Conservation (phyloP, 2,113 vertebrate species). For the Chaetura pelagica region DNA sequence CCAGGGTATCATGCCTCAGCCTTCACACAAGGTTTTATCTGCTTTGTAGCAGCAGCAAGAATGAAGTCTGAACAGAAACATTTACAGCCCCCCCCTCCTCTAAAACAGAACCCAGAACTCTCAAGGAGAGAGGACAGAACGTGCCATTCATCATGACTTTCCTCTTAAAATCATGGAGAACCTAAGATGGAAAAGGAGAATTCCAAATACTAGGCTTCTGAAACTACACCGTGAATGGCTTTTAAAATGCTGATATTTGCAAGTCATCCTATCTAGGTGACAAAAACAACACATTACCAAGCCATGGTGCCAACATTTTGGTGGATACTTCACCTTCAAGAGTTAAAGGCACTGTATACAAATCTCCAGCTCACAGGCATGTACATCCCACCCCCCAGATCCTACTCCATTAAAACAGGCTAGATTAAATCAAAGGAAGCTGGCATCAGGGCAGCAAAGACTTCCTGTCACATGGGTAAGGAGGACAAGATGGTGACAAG, state of each 20-base stretch:
- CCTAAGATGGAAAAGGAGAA: not conserved
- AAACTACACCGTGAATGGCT: not conserved
- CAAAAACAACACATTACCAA: not conserved
- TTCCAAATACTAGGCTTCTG: not conserved
- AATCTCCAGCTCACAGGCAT: fast-evolving
- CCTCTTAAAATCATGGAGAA: not conserved
- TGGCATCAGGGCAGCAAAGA: not conserved
- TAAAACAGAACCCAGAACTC: not conserved
- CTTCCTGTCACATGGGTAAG: not conserved
- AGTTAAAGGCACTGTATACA: not conserved
- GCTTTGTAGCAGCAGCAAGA: not conserved
- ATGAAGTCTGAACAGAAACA: not conserved
- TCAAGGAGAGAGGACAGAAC: not conserved
- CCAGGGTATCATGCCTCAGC: not conserved
- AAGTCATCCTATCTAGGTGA: not conserved
- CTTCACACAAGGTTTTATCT: not conserved
- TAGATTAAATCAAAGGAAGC: not conserved
- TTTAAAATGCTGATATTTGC: not conserved
- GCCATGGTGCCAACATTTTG: not conserved
- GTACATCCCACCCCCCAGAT: not conserved
- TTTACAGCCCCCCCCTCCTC: not conserved
- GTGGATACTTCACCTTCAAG: not conserved
- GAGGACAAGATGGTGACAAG: not conserved
- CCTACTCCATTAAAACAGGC: not conserved
- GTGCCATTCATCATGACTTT: not conserved